These are phyloP conservation scores for Eristalis tenax DNA, from an alignment of 2,888 invertebrate species.

Conservation along the genomic window DNA sequence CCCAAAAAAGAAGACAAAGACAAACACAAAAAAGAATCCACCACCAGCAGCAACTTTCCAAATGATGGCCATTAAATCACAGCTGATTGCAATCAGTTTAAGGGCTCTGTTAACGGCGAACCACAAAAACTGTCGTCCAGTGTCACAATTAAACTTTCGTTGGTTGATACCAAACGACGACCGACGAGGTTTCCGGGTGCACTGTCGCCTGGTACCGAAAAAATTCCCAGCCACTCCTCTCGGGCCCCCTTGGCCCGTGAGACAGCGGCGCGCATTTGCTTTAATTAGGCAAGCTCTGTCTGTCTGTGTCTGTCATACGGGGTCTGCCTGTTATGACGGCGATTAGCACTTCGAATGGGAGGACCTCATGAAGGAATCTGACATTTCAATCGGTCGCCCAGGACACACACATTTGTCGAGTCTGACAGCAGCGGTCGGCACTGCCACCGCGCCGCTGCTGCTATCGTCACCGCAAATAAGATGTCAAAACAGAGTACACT, in stretches of 20 bases:
- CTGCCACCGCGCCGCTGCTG: constrained; percentile 12
- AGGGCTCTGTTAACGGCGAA: constrained; percentile 64
- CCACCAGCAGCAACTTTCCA: constrained; percentile 52
- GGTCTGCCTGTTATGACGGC: background rate
- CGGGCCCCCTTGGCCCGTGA: background rate
- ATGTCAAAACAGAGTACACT: constrained; percentile 50
- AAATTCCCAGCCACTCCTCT: background rate
- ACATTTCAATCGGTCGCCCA: constrained; percentile 37
- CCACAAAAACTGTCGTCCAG: constrained; percentile 64
- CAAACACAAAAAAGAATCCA: constrained; percentile 2
- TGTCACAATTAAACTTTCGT: constrained; percentile 68
- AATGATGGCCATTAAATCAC: constrained; percentile 72
- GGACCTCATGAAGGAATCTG: constrained; percentile 22
- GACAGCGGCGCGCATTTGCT: constrained; percentile 4
- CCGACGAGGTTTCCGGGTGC: constrained; percentile 29
- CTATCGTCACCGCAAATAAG: constrained; percentile 36
- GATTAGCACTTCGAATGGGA: constrained; percentile 47
- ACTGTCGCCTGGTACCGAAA: constrained; percentile 67
- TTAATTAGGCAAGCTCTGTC: constrained; percentile 57
- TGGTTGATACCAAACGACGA: constrained; percentile 2
- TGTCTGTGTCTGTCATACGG: background rate
- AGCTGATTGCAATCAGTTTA: constrained; percentile 72
- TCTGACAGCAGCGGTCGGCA: constrained; percentile 22
- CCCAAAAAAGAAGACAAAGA: constrained; percentile 3
- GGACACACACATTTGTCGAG: constrained; percentile 54